phyloP scores from a whole-genome alignment of 2,888 invertebrate genomes.

The Acronicta alni region DNA sequence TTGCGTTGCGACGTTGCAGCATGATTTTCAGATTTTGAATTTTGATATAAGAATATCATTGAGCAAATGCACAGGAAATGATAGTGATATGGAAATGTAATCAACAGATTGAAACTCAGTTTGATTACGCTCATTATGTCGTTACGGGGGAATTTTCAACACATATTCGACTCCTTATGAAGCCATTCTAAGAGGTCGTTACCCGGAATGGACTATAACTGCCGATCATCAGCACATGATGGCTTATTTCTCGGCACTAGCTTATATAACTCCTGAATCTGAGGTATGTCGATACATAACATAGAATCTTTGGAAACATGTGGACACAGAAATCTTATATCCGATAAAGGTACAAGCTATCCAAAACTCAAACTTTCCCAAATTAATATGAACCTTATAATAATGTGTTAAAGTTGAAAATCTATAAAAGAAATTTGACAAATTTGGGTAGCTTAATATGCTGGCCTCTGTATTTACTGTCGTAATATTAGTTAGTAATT shows the following conservation, averaged over 20 bases:
- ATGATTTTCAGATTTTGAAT: no score
- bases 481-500: no score
- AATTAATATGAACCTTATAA: no score
- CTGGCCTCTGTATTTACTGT: no score
- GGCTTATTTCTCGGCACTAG: constrained; percentile 52
- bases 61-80: background rate
- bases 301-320: constrained; percentile 5
- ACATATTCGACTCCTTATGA: constrained; percentile 42
- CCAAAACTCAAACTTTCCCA: no score
- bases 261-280: constrained; percentile 26
- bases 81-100: constrained; percentile 32
- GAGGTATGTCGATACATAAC: constrained; percentile 15
- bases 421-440: no score
- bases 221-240: constrained; percentile 55
- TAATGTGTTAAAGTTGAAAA: no score
- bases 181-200: constrained; percentile 58
- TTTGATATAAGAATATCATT: background rate
- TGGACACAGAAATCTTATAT: background rate
- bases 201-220: constrained; percentile 57
- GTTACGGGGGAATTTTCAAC: constrained; percentile 56
- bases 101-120: constrained; percentile 35
- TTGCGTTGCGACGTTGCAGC: no score
- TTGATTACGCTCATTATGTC: constrained; percentile 58
- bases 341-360: no score
- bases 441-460: no score